These are phyloP conservation scores for Tinea pellionella DNA, from an alignment of 2,888 invertebrate genomes.

Conservation along the genomic window DNA sequence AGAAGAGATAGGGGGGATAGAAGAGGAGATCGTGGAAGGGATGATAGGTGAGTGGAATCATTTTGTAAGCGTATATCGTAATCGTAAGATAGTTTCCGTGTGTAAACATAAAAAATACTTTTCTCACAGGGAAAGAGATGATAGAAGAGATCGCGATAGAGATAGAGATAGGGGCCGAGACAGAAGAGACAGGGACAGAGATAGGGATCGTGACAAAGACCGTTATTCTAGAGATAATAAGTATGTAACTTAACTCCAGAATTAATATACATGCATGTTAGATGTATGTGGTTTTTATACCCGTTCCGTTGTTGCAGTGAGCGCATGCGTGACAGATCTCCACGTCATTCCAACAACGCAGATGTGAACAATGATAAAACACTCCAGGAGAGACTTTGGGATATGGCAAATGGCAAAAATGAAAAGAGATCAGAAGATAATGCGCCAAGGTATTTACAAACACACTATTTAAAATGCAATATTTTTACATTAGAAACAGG, in stretches of 20 bases:
- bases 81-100: too few relatives aligned
- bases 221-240: constrained; percentile 14
- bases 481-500: too few relatives aligned
- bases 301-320: neutral
- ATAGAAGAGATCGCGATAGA: constrained; percentile 31
- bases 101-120: too few relatives aligned
- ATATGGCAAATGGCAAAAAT: constrained; percentile 60
- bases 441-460: neutral
- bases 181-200: constrained; percentile 20
- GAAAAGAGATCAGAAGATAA: constrained; percentile 14
- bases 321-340: constrained; percentile 34
- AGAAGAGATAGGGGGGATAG: constrained; percentile 18
- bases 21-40: neutral
- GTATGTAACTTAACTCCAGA: neutral
- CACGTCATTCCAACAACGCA: constrained; percentile 23
- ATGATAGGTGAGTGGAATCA: neutral
- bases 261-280: neutral
- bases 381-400: constrained; percentile 61
- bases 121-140: constrained; percentile 20
- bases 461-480: neutral
- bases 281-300: neutral
- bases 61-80: neutral
- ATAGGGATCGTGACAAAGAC: constrained; percentile 26
- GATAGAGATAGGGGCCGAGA: constrained; percentile 29
- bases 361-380: constrained; percentile 34